Conservation (phyloP, 2,888 invertebrate genomes). For the Panorpa germanica region DNA sequence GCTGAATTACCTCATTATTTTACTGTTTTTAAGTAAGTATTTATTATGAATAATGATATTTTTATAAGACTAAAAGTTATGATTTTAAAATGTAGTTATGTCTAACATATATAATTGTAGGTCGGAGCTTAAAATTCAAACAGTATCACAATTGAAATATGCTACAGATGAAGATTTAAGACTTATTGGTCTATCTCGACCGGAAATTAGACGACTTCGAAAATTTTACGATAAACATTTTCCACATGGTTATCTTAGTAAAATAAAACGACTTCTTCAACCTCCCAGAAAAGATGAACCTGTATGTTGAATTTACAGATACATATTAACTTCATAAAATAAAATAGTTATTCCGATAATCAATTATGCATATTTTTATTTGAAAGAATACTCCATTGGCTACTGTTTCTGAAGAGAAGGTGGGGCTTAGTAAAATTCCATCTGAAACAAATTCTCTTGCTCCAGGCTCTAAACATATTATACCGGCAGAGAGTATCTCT, state of each 20-base stretch:
- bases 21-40: constrained; percentile 45
- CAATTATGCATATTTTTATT: constrained; percentile 6
- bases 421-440: constrained; percentile 41
- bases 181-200: constrained; percentile 83
- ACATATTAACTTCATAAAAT: constrained; percentile 2
- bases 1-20: constrained; percentile 90
- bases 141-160: constrained; percentile 80
- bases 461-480: constrained; percentile 63
- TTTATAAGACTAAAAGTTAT: constrained; percentile 4
- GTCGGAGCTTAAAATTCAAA: constrained; percentile 75
- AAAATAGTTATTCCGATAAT: constrained; percentile 6
- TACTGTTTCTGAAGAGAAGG: constrained; percentile 7
- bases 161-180: constrained; percentile 82
- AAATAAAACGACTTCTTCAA: constrained; percentile 68
- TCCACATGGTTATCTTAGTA: constrained; percentile 82
- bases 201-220: constrained; percentile 84
- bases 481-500: constrained; percentile 75
- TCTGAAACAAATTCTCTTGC: constrained; percentile 42
- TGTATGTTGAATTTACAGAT: constrained; percentile 18
- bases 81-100: constrained; percentile 5
- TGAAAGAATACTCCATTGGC: constrained; percentile 8
- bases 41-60: no score
- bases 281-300: constrained; percentile 19
- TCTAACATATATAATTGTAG: constrained; percentile 27
- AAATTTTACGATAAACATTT: constrained; percentile 88